These are phyloP conservation scores for Microtus richardsoni DNA, from an alignment of 2,113 vertebrate species.

Conservation along the genomic window DNA sequence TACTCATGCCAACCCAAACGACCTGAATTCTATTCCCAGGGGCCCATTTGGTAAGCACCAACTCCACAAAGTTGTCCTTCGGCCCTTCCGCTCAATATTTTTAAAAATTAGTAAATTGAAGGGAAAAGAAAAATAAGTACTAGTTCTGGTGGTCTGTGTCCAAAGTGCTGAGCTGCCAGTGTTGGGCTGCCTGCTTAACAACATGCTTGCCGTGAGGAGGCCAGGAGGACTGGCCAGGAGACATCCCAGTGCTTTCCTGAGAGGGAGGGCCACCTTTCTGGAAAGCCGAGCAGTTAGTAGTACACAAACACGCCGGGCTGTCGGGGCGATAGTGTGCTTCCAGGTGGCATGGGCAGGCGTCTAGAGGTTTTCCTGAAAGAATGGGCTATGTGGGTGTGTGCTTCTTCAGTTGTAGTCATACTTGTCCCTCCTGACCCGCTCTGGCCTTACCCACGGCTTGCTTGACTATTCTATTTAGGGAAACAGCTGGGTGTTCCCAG, in stretches of 20 bases:
- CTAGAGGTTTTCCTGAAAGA: slow-evolving; percentile 25
- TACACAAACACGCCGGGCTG: accelerated
- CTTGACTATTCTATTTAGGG: neutral
- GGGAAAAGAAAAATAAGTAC: neutral
- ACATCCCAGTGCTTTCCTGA: accelerated
- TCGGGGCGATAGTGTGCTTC: neutral
- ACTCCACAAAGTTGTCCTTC: neutral
- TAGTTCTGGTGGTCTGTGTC: neutral
- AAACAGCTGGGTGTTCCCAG: neutral
- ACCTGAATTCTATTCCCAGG: neutral
- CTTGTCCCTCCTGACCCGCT: neutral
- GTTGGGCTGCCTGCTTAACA: neutral
- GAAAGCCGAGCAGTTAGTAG: neutral
- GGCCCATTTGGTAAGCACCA: neutral
- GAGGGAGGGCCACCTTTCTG: neutral
- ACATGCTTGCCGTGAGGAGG: accelerated
- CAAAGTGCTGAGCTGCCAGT: neutral
- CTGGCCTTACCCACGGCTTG: neutral
- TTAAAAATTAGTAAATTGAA: neutral
- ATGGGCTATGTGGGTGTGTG: neutral
- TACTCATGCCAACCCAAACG: neutral
- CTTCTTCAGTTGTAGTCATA: neutral
- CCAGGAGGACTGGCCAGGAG: too few species aligned
- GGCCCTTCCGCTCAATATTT: neutral
- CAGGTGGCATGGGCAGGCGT: neutral